These are phyloP conservation scores for Montipora capitata DNA, from an alignment of 92 coral and sea anemone species.

Conservation along the genomic window DNA sequence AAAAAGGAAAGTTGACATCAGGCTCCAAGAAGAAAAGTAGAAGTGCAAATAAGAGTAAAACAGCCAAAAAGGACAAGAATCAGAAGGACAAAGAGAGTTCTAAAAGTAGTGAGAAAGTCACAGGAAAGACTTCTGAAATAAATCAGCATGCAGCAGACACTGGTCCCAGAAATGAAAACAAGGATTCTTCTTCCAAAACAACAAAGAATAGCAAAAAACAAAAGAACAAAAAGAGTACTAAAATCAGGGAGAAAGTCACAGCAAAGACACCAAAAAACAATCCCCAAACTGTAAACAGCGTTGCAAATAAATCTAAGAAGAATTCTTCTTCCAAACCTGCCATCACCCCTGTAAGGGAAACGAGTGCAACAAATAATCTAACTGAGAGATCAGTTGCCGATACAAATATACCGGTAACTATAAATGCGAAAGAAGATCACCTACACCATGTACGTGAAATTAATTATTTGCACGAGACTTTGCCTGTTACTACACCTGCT, in stretches of 20 bases:
- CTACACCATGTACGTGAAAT: background rate
- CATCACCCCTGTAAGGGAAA: background rate
- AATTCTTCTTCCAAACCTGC: background rate
- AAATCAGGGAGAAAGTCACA: too few species aligned
- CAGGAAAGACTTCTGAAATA: background rate
- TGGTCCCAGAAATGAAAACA: background rate
- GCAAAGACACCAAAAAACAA: too few species aligned
- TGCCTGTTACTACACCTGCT: background rate
- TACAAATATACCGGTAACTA: background rate
- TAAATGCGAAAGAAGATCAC: background rate
- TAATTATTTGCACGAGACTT: background rate
- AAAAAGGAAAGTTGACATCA: background rate
- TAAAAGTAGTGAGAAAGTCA: background rate
- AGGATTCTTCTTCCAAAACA: background rate
- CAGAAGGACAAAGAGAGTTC: slow-evolving; percentile 18
- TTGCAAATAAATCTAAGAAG: too few species aligned
- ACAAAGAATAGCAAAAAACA: too few species aligned
- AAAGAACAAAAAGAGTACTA: too few species aligned
- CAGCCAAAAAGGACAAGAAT: slow-evolving; percentile 8
- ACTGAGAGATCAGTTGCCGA: background rate
- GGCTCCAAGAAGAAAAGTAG: background rate
- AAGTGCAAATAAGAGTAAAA: slow-evolving; percentile 16
- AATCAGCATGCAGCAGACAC: background rate
- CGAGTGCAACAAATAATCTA: background rate
- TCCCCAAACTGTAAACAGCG: too few species aligned